Evolutionary conservation across 1,140 invertebrate genomes (phyloP), one percentile per base, ranked within the genome.

Genomic region (Ptiloglossa arizonensis): DNA sequence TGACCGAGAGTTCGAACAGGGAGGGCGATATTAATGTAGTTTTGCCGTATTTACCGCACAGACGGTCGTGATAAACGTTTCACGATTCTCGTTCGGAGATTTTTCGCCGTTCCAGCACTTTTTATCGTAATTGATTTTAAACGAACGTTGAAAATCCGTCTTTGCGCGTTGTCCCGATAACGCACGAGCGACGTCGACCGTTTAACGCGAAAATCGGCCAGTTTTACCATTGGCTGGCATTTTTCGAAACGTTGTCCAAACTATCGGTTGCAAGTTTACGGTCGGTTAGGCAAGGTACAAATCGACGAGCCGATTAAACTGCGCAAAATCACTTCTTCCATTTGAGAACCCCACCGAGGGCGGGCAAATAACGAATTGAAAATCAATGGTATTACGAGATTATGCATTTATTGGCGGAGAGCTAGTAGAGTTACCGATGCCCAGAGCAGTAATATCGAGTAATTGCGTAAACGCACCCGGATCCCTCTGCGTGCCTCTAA

Each of bases 371-470:
- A 87, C 86, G 82, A 87, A 87, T 87, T 87, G 86, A 87, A 87
- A 87, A 87, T 87, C 86, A 87, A 87, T 87, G 84, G 82, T 78
- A 87, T 87, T 86, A 87, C 82, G 83, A 82, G 84, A 87, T 87
- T 87, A 87, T 87, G 83, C 87, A 83, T 87, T 87, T 87, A 84
- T 87, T 87, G 86, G 79, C 79, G 80, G 68, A 84, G 86, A 84
- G 81, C 80, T 80, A 73, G 86, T 73, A 72, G 81, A 83, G 86
- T 87, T 85, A 87, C 72, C 85, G 84, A 68, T 81, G 78, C 86
- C 86, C 86, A 86, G 83, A 86, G 86, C 86, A 86, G 83, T 87
- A 87, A 87, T 87, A 87, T 87, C 86, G 81, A 86, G 83, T 87
- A 87, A 87, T 87, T 87, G 86, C 83, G 83, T 87, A 86, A 87